Conservation (phyloP, 2,113 vertebrate species). For the Chloroceryle aenea region DNA sequence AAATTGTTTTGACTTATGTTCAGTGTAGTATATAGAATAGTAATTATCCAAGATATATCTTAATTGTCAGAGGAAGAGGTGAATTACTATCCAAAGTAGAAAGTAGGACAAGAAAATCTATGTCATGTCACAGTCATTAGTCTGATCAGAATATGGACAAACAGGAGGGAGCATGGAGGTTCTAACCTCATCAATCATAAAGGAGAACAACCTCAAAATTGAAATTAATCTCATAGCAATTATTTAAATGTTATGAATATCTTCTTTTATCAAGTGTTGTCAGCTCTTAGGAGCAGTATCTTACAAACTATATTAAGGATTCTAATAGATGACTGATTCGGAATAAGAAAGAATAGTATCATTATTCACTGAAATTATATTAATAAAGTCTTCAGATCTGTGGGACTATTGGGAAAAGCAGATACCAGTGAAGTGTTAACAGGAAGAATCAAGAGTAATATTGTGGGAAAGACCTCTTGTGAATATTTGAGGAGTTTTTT, state of each 20-base stretch:
- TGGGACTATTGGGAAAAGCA: neutral
- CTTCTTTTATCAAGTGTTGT: neutral
- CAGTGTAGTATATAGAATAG: slow-evolving; percentile 39
- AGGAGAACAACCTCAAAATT: neutral
- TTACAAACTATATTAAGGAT: neutral
- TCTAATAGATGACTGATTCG: neutral
- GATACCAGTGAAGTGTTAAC: neutral
- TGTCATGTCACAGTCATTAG: neutral
- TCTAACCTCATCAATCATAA: slow-evolving; percentile 1
- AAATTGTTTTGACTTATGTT: slow-evolving; percentile 57
- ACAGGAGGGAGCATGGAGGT: neutral
- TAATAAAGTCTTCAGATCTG: neutral
- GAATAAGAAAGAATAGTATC: neutral
- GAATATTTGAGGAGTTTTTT: neutral
- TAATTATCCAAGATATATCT: slow-evolving; percentile 31
- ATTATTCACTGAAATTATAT: neutral
- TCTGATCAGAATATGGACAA: neutral
- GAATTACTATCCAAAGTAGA: slow-evolving; percentile 9
- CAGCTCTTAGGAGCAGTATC: neutral
- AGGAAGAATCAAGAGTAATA: neutral
- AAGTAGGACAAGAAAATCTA: slow-evolving; percentile 26
- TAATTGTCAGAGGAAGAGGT: slow-evolving; percentile 33
- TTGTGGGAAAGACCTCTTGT: neutral
- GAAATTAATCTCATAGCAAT: neutral
- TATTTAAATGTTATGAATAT: neutral